Base-by-base conservation (phyloP, 2,113 vertebrate genomes). In the Strigops habroptila region DNA sequence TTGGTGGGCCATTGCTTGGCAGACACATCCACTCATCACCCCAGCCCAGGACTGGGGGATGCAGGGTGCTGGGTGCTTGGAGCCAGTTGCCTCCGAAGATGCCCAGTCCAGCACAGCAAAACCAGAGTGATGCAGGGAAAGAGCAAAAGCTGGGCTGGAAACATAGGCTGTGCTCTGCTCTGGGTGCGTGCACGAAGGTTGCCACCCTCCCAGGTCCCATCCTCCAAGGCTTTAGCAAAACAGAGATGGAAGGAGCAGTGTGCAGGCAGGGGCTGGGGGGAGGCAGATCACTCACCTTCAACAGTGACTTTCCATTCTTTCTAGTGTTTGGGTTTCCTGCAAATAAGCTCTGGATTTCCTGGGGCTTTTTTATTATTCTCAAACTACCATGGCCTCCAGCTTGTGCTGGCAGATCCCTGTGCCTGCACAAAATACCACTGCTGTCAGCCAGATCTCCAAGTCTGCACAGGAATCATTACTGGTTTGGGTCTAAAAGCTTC, bases 261-360 rank as follows among this genome's bases (percentile, higher is more conserved):
- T 2, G 3, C 11, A 12, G 37, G n/a, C 51, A 59, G 37, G 21
- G 60, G 11, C 1, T 14, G 57, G 19, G 12, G 18, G 52, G 18
- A 73, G 31, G 48, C 77, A 24, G 24, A 16, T 51, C 6, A 0
- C 64, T 68, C 65, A 64, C 70, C 70, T 82, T 82, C 7, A 0
- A 43, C 7, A 0, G 19, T 22, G n/a, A 68, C 70, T 82, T 78
- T 81, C 75, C 69, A 6, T 63, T 76, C 76, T 78, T 78, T 63
- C 37, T 73, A 74, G 27, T 18, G 33, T 68, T 80, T 78, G 69
- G 39, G 48, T 53, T 91, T 86, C 80, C 88, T 82, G 75, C 48
- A 88, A 76, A 63, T 73, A 73, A 88, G 44, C 80, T 85, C 48
- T 64, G 80, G 85, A 77, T 93, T 93, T 93, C 91, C 84, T 91